Conservation (phyloP, 53 echinoderm and acorn worm species). For the Echinometra lucunter region DNA sequence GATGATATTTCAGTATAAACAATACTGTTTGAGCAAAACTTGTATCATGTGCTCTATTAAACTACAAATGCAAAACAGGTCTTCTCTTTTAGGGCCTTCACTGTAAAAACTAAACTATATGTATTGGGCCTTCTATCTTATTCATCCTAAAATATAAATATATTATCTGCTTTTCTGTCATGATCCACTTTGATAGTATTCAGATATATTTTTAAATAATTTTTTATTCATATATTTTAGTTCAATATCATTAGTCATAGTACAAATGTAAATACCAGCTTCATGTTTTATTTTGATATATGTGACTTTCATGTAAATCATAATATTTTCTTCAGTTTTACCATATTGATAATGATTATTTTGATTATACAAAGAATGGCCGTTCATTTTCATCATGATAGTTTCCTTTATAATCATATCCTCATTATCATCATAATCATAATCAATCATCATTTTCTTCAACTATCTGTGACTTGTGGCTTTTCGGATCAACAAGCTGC, state of each 20-base stretch:
- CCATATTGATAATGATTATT: no score
- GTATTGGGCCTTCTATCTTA: not conserved
- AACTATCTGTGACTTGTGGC: not conserved
- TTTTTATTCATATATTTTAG: not conserved
- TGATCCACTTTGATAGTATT: not conserved
- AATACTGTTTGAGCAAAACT: no score
- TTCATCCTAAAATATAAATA: not conserved
- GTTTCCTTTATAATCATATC: no score
- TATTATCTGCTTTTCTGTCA: not conserved
- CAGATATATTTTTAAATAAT: no score
- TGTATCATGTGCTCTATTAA: no score
- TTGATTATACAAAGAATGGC: no score
- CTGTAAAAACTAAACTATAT: not conserved
- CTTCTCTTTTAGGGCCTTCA: no score
- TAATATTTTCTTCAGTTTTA: no score
- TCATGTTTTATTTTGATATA: not conserved
- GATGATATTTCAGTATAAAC: no score
- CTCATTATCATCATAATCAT: not conserved
- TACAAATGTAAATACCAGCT: not conserved
- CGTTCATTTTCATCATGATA: not conserved
- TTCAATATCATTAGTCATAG: not conserved
- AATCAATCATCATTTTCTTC: not conserved
- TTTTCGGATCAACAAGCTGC: not conserved
- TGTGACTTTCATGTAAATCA: not conserved
- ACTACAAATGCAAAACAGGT: no score